Conservation (phyloP, 2,797 vertebrate genomes). For the Scolopax rusticola region DNA sequence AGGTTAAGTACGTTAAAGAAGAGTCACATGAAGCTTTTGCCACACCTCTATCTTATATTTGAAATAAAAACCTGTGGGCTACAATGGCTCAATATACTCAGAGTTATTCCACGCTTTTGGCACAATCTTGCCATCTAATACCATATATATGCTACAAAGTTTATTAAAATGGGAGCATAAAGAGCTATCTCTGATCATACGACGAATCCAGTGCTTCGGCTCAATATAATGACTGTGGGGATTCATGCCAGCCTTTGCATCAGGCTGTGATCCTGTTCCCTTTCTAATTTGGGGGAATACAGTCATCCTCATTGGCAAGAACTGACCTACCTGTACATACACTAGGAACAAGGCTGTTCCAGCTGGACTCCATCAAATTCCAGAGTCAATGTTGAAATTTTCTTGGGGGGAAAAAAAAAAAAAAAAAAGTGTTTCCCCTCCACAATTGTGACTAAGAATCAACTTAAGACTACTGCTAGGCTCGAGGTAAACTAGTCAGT, state of each 20-base stretch:
- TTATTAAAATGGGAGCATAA: background rate
- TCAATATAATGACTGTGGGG: background rate
- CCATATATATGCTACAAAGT: rapidly evolving
- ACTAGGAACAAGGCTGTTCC: background rate
- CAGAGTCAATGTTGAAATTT: background rate
- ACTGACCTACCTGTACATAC: background rate
- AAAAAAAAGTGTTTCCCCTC: background rate
- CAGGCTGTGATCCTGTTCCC: background rate
- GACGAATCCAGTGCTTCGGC: background rate
- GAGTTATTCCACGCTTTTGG: background rate
- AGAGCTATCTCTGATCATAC: background rate
- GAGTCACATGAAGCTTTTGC: conserved; percentile 4
- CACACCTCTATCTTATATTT: background rate
- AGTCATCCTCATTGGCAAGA: rapidly evolving
- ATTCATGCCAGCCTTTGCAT: background rate
- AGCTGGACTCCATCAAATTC: background rate
- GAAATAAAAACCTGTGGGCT: background rate
- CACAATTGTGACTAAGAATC: background rate
- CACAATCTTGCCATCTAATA: background rate
- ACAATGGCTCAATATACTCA: background rate
- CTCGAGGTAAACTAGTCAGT: background rate
- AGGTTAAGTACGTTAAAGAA: conserved; percentile 40
- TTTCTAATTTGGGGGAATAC: background rate
- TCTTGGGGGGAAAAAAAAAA: background rate
- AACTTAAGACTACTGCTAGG: background rate